Conservation (phyloP, 2,113 vertebrate genomes). For the Paratilapia polleni region DNA sequence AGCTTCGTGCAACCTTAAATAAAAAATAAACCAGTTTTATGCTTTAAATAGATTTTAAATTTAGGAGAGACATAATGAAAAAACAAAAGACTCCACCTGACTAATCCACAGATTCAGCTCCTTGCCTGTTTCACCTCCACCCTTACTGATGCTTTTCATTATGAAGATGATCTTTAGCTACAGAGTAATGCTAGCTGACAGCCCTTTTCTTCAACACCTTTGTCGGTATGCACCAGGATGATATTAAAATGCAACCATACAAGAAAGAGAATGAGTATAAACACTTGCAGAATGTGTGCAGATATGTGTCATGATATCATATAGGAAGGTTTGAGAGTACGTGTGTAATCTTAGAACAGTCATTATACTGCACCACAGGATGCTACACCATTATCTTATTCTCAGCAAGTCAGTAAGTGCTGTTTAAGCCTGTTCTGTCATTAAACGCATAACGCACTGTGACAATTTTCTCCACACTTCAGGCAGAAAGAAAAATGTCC, state of each 20-base stretch:
- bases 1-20: neutral
- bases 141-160: neutral
- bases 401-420: neutral
- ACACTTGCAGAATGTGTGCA: neutral
- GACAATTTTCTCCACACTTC: slow-evolving; percentile 8
- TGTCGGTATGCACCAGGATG: neutral
- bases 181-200: neutral
- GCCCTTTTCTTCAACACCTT: neutral
- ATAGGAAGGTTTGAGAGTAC: neutral
- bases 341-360: neutral
- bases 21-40: neutral
- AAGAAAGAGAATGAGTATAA: neutral
- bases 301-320: neutral
- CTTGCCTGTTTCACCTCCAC: neutral
- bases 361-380: neutral
- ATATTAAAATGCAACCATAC: neutral
- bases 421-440: neutral
- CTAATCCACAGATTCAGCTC: neutral
- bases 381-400: neutral
- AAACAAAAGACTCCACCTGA: neutral
- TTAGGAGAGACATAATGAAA: rapidly evolving
- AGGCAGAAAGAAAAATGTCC: neutral
- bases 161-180: neutral
- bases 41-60: neutral
- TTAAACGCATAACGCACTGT: slow-evolving; percentile 5